A percentile compares a stretch with the other conserved stretches of the same genome.
phyloP scores from a whole-genome alignment of 1,140 invertebrate species.

The Acromyrmex charruanus region DNA sequence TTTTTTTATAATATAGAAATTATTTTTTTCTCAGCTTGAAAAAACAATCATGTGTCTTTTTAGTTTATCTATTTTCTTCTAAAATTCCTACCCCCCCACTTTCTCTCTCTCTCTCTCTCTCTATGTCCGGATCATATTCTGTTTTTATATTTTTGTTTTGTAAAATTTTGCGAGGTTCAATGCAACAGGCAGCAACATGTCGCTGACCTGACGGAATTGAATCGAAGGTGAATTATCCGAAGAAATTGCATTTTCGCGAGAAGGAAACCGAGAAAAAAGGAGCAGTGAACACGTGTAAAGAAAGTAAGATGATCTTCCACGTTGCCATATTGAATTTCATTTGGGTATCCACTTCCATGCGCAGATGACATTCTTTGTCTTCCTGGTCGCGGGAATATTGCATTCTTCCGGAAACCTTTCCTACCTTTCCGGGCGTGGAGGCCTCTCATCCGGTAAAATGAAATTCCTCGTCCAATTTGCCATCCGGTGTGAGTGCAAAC shows the following conservation, averaged over 20 bases:
- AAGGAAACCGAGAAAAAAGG: background rate
- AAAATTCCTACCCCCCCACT: background rate
- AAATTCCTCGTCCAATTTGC: slow-evolving; percentile 80
- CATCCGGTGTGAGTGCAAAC: slow-evolving; percentile 68
- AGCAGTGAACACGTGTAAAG: slow-evolving; percentile 34
- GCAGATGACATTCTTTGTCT: slow-evolving; percentile 78
- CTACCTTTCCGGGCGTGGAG: slow-evolving; percentile 60
- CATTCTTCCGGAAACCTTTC: slow-evolving; percentile 78
- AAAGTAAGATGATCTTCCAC: slow-evolving; percentile 66
- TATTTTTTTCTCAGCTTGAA: background rate
- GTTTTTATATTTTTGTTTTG: background rate
- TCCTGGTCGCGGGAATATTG: slow-evolving; percentile 73
- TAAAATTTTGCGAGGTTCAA: background rate
- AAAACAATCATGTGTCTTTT: too few relatives aligned
- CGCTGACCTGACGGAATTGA: background rate
- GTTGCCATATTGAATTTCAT: slow-evolving; percentile 78
- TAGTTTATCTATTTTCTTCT: too few relatives aligned
- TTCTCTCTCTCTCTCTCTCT: too few relatives aligned
- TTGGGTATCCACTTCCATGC: slow-evolving; percentile 77
- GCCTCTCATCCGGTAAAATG: slow-evolving; percentile 77
- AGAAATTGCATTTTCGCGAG: slow-evolving; percentile 24
- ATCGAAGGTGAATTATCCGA: background rate
- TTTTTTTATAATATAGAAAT: background rate
- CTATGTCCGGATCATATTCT: background rate
- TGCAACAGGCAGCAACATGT: slow-evolving; percentile 41